A percentile compares a stretch with the other conserved stretches of the same genome.
These are phyloP conservation scores for Pelodiscus sinensis DNA, from an alignment of 2,113 vertebrate genomes.

Conservation along the genomic window DNA sequence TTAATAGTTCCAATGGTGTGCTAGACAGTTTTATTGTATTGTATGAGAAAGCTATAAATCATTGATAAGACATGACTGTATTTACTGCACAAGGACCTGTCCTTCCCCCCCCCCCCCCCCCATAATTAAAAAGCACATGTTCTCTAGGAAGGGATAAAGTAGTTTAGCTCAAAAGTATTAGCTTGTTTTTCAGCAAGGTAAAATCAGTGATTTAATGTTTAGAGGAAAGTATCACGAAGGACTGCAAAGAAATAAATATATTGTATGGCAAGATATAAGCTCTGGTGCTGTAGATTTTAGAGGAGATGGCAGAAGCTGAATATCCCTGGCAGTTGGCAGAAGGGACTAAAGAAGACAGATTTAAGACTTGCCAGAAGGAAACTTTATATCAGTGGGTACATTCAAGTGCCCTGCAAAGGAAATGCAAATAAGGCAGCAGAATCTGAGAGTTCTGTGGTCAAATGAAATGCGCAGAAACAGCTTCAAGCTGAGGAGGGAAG, in stretches of 20 bases:
- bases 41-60: conserved; percentile 1
- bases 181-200: background rate
- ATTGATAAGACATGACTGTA: background rate
- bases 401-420: conserved; percentile 33
- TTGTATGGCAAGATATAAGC: conserved; percentile 18
- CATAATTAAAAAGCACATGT: conserved; percentile 35
- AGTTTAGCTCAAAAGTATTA: background rate
- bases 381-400: conserved; percentile 15
- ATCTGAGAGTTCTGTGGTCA: background rate
- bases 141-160: background rate
- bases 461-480: background rate
- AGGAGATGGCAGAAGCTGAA: conserved; percentile 19
- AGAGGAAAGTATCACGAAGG: background rate
- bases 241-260: conserved; percentile 20
- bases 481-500: background rate
- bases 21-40: background rate
- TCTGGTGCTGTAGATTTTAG: conserved; percentile 25
- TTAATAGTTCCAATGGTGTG: conserved; percentile 7
- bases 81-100: background rate
- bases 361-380: conserved; percentile 60
- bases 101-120: background rate
- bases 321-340: conserved; percentile 46
- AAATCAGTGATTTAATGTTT: conserved; percentile 26
- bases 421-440: conserved; percentile 25
- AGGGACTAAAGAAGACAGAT: conserved; percentile 39